Evolutionary conservation across 2,113 vertebrate species (phyloP), one percentile per base, ranked within the genome.

Genomic region (Leptobrachium ailaonicum): DNA sequence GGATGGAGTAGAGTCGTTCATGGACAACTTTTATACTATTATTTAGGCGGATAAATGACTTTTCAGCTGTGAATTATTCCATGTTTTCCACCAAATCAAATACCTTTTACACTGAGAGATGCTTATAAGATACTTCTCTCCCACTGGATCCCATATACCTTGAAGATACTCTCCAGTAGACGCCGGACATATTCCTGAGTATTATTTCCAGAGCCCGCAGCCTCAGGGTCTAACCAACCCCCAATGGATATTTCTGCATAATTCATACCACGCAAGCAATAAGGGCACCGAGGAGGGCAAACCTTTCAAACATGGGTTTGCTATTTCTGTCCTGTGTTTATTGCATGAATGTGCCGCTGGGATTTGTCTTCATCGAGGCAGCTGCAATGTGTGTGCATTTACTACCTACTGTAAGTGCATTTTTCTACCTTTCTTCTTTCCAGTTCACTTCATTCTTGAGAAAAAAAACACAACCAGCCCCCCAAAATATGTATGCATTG

Each of bases 291-390:
- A 47, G 14, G 42, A 70, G 67, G 67, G 67, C 67, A 70, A 20
- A 10, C 14, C 5, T 13, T 11, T 70, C 11, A n/a, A 70, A 70
- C 42, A 14, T 45, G 43, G 42, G 2, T 70, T 45, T 3, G 66
- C 41, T 8, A 2, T 47, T 13, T 13, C 43, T 1, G 14, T 14
- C 5, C 42, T 47, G 4, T 70, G 2, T 70, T 45, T 70, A 45
- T 14, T 47, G 42, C 6, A 0, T 47, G 43, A 14, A 2, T n/a
- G 4, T 8, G 1, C 42, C 67, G 6, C 13, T 13, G 67, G 66
- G 67, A 45, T 45, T 47, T 45, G 43, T 47, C 67, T 66, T 88
- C 43, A 84, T 73, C 73, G 12, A 6, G 73, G 66, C 84, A 9
- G 13, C 79, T 2, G 11, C 82, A 82, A 53, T 7, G 11, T 32